Conservation (phyloP, 1,140 invertebrate species). For the Lanistes nyassanus region DNA sequence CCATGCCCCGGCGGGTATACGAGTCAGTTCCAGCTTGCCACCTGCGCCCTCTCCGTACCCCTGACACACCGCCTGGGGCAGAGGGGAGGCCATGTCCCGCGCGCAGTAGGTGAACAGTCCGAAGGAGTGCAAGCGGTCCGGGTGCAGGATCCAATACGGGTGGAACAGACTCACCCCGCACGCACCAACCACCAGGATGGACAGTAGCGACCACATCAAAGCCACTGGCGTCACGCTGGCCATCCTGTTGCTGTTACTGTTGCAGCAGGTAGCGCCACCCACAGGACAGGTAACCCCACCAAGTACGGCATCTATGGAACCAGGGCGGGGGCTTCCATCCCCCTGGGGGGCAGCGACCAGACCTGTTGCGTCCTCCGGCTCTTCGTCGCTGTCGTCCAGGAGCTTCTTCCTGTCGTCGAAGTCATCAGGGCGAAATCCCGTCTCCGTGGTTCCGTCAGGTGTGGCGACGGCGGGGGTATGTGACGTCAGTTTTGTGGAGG, state of each 20-base stretch:
- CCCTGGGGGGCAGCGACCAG: neutral
- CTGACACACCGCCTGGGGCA: slow-evolving; percentile 29
- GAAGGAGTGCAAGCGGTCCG: slow-evolving; percentile 48
- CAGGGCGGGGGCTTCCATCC: no score
- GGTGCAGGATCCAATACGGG: slow-evolving; percentile 59
- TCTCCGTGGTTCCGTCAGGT: neutral
- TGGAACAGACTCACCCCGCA: slow-evolving; percentile 57
- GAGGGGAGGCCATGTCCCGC: slow-evolving; percentile 13
- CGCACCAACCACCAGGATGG: slow-evolving; percentile 55
- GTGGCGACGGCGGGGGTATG: neutral
- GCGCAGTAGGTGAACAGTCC: slow-evolving; percentile 54
- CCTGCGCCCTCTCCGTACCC: slow-evolving; percentile 33
- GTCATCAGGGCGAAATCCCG: neutral
- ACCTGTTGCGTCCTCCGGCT: neutral
- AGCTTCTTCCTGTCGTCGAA: neutral
- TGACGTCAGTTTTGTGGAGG: neutral
- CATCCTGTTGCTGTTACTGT: slow-evolving; percentile 4
- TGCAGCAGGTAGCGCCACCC: neutral
- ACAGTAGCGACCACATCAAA: slow-evolving; percentile 60
- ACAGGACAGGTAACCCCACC: neutral
- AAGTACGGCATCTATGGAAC: neutral
- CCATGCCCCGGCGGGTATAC: slow-evolving; percentile 58
- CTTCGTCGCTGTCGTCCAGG: neutral
- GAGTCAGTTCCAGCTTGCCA: slow-evolving; percentile 45
- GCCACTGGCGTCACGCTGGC: slow-evolving; percentile 42